These are phyloP conservation scores for Lordiphosa andalusiaca DNA, from an alignment of 2,888 invertebrate genomes.

Conservation along the genomic window DNA sequence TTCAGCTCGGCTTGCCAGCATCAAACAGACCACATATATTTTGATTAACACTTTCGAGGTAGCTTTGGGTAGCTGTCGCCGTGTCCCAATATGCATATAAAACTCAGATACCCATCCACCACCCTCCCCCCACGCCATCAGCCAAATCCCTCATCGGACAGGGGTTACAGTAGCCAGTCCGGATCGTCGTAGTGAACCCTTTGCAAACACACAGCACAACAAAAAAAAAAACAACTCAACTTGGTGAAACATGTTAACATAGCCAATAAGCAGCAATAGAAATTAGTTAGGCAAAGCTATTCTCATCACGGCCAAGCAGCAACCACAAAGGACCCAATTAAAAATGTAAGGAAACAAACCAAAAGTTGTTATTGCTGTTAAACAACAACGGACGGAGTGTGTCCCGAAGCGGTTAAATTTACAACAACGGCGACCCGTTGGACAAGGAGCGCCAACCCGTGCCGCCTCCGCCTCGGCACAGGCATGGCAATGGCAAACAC, in stretches of 20 bases:
- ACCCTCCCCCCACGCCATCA: too few species aligned
- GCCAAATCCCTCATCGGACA: slow-evolving; percentile 11
- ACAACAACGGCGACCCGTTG: slow-evolving; percentile 62
- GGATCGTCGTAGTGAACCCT: slow-evolving; percentile 40
- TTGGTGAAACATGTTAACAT: slow-evolving; percentile 76
- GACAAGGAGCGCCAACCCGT: slow-evolving; percentile 32
- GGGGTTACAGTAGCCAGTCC: neutral
- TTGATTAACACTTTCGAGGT: slow-evolving; percentile 63
- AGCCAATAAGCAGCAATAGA: slow-evolving; percentile 76
- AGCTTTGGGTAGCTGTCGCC: slow-evolving; percentile 53
- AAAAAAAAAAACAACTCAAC: slow-evolving; percentile 41
- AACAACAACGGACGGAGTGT: slow-evolving; percentile 72
- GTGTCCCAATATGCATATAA: slow-evolving; percentile 70
- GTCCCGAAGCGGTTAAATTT: slow-evolving; percentile 79
- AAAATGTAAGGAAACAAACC: slow-evolving; percentile 77
- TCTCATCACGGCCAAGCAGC: slow-evolving; percentile 52
- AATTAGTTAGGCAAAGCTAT: slow-evolving; percentile 68
- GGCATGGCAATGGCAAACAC: slow-evolving; percentile 51
- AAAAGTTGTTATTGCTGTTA: slow-evolving; percentile 73
- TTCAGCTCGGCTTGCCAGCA: slow-evolving; percentile 32
- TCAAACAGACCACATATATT: slow-evolving; percentile 71
- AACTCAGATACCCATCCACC: slow-evolving; percentile 16
- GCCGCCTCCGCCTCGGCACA: slow-evolving; percentile 29
- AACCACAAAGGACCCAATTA: slow-evolving; percentile 79
- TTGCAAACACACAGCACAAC: slow-evolving; percentile 40